Evolutionary conservation across 2,888 invertebrate species (phyloP).

Genomic region (Automeris io): DNA sequence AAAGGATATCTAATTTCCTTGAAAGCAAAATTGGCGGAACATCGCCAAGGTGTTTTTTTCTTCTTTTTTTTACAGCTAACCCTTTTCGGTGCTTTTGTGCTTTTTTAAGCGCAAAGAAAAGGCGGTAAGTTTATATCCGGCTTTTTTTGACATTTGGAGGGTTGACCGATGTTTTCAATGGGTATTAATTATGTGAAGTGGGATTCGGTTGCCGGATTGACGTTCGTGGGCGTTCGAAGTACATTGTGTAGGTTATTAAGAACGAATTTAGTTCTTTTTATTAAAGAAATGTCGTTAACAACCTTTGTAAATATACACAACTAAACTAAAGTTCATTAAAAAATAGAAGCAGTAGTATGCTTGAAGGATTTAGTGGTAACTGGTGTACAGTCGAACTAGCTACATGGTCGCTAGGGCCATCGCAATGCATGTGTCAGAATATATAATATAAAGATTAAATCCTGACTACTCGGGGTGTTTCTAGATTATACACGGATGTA

Average conservation of each 20-base stretch:
- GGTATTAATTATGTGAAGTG: constrained; percentile 74
- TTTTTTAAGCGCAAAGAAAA: constrained; percentile 69
- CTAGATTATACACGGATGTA: no score
- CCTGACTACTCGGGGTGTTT: no score
- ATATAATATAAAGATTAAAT: no score
- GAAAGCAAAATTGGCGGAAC: constrained; percentile 76
- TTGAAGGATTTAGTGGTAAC: no score
- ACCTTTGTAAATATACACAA: no score
- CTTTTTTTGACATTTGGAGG: constrained; percentile 62
- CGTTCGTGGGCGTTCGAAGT: constrained; percentile 32
- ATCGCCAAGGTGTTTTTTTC: constrained; percentile 52
- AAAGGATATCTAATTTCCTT: constrained; percentile 76
- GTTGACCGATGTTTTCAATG: constrained; percentile 63
- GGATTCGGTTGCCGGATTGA: constrained; percentile 43
- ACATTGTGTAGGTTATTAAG: constrained; percentile 32
- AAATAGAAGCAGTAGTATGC: no score
- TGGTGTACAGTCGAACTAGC: no score
- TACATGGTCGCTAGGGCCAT: no score
- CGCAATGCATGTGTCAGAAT: no score
- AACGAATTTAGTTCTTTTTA: background rate
- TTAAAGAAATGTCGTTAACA: no score
- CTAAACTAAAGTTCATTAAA: no score
- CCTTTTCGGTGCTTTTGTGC: constrained; percentile 61
- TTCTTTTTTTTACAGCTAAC: constrained; percentile 44
- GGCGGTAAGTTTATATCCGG: constrained; percentile 78